Evolutionary conservation across 2,888 invertebrate genomes (phyloP).

Genomic region (Agrochola lota): DNA sequence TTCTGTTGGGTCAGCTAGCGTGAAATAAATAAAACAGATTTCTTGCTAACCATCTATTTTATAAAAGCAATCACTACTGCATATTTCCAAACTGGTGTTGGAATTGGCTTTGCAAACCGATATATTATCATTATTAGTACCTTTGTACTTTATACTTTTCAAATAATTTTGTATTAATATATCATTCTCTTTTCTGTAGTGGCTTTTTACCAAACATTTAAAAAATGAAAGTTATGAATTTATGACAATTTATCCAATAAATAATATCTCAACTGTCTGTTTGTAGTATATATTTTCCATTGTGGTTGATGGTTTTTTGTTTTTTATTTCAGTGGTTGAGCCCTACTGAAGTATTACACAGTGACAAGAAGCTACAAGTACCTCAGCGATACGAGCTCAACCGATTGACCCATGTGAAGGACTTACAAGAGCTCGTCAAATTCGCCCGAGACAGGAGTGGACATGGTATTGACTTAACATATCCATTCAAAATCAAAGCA

Average conservation of each 20-base stretch:
- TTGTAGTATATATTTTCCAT: background rate
- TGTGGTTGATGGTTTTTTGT: background rate
- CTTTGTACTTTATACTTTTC: background rate
- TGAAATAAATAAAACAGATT: background rate
- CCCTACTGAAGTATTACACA: constrained; percentile 89
- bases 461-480: constrained; percentile 88
- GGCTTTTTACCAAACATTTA: background rate
- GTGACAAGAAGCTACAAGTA: constrained; percentile 90
- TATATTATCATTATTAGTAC: background rate
- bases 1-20: background rate
- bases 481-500: constrained; percentile 89
- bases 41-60: background rate
- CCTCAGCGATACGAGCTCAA: constrained; percentile 95
- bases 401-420: constrained; percentile 90
- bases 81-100: background rate
- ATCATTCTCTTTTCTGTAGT: background rate
- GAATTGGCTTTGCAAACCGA: background rate
- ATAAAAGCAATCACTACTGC: too few relatives aligned
- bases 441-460: constrained; percentile 91
- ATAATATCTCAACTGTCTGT: too few relatives aligned
- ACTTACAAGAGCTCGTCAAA: constrained; percentile 89
- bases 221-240: background rate
- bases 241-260: background rate
- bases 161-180: background rate
- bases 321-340: constrained; percentile 91